Evolutionary conservation across 1,140 invertebrate species (phyloP).

Genomic region (Drosophila micromelanica): DNA sequence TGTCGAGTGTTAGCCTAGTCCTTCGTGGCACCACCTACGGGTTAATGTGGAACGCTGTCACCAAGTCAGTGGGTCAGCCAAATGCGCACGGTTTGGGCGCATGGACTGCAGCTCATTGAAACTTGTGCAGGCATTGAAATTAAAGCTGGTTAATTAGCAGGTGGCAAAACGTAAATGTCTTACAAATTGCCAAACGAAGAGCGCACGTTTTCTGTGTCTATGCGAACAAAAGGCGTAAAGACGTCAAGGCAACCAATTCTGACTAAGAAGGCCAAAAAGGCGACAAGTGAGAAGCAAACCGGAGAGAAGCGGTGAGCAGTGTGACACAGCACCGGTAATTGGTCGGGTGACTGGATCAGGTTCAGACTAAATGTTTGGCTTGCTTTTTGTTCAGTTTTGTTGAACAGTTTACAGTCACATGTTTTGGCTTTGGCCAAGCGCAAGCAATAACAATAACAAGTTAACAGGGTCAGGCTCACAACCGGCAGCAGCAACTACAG

Average conservation of each 20-base stretch:
- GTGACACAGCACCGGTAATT: constrained; percentile 26
- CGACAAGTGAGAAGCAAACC: not conserved
- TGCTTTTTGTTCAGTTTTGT: constrained; percentile 55
- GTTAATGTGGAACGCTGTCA: constrained; percentile 72
- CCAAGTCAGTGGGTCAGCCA: constrained; percentile 71
- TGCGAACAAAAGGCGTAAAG: constrained; percentile 50
- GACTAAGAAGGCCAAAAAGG: not conserved
- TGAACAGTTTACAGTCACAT: constrained; percentile 52
- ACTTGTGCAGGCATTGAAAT: constrained; percentile 73
- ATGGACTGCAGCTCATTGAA: constrained; percentile 59
- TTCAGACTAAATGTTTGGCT: constrained; percentile 33
- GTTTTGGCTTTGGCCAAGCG: constrained; percentile 68
- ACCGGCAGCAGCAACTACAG: constrained; percentile 36
- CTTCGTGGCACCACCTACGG: constrained; percentile 51
- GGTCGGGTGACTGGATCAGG: constrained; percentile 24
- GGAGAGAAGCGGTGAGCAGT: no score
- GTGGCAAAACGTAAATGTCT: constrained; percentile 64
- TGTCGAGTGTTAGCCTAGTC: constrained; percentile 31
- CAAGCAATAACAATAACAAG: constrained; percentile 64
- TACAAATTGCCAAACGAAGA: constrained; percentile 61
- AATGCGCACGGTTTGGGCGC: constrained; percentile 5
- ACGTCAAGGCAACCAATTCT: constrained; percentile 19
- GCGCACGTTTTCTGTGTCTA: not conserved
- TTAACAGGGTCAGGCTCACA: constrained; percentile 33
- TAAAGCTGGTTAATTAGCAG: constrained; percentile 75